Percentiles rank a stretch among this genome's conserved stretches.
Conservation (phyloP, 2,113 vertebrate species). For the Calidris pugnax region DNA sequence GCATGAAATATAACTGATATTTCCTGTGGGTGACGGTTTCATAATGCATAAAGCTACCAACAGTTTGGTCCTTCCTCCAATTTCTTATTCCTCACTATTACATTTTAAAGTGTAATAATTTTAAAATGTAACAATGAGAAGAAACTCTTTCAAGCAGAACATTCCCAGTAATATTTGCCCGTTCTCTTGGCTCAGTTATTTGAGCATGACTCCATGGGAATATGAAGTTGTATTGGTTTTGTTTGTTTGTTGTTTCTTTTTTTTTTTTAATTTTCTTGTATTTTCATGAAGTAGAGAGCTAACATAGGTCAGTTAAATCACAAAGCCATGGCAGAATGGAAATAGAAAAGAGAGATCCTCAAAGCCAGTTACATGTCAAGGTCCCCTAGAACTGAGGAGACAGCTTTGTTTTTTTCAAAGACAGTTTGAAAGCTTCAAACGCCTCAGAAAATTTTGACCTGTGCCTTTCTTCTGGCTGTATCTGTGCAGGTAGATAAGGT, state of each 20-base stretch:
- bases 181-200: neutral
- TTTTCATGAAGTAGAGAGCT: neutral
- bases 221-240: neutral
- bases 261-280: neutral
- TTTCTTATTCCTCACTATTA: neutral
- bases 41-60: neutral
- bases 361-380: rapidly evolving
- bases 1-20: neutral
- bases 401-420: neutral
- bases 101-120: neutral
- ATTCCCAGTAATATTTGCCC: neutral
- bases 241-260: no score
- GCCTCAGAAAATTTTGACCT: neutral
- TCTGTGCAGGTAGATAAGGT: neutral
- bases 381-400: neutral
- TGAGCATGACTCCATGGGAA: neutral
- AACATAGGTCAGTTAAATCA: neutral
- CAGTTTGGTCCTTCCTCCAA: neutral
- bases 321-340: neutral
- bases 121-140: neutral
- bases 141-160: neutral
- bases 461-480: neutral
- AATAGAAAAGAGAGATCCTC: neutral
- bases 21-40: neutral
- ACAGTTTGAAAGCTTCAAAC: neutral